A percentile compares a stretch with the other conserved stretches of the same genome.
These are phyloP conservation scores for Eupeodes corollae DNA, from an alignment of 1,140 invertebrate species.

Conservation along the genomic window DNA sequence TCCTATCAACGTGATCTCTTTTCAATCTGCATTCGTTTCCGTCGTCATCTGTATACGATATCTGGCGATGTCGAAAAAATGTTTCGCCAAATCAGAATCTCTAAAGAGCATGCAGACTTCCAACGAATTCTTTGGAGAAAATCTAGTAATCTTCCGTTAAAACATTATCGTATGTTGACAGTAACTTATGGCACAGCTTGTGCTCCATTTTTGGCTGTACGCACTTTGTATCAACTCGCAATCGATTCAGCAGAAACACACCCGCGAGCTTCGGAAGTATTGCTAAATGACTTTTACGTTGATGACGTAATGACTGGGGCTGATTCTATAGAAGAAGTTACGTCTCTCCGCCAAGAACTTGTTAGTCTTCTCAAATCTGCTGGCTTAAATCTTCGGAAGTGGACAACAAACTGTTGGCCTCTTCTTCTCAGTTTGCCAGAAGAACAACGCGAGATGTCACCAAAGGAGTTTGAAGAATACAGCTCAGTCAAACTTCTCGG, in stretches of 20 bases:
- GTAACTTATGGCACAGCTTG: slow-evolving; percentile 24
- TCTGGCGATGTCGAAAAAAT: slow-evolving; percentile 25
- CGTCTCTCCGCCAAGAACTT: neutral
- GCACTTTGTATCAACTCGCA: neutral
- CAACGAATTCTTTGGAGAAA: slow-evolving; percentile 35
- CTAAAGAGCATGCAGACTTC: slow-evolving; percentile 11
- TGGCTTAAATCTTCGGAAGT: neutral
- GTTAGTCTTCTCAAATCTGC: neutral
- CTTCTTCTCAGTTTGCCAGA: neutral
- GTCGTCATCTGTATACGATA: slow-evolving; percentile 19
- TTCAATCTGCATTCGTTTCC: slow-evolving; percentile 27
- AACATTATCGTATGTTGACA: slow-evolving; percentile 6
- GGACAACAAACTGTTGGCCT: neutral
- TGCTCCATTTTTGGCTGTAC: slow-evolving; percentile 16
- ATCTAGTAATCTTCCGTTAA: slow-evolving; percentile 6
- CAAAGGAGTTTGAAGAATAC: neutral
- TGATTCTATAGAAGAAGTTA: slow-evolving; percentile 17
- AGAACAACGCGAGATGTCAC: neutral
- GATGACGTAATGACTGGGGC: slow-evolving; percentile 33
- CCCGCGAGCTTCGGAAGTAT: slow-evolving; percentile 12
- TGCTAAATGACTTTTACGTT: slow-evolving; percentile 26
- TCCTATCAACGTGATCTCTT: slow-evolving; percentile 28
- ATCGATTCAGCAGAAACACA: slow-evolving; percentile 5
- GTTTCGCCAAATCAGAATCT: slow-evolving; percentile 22
- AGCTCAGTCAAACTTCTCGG: neutral